Evolutionary conservation across 2,797 vertebrate species (phyloP).

Genomic region (Manis crassicaudata): DNA sequence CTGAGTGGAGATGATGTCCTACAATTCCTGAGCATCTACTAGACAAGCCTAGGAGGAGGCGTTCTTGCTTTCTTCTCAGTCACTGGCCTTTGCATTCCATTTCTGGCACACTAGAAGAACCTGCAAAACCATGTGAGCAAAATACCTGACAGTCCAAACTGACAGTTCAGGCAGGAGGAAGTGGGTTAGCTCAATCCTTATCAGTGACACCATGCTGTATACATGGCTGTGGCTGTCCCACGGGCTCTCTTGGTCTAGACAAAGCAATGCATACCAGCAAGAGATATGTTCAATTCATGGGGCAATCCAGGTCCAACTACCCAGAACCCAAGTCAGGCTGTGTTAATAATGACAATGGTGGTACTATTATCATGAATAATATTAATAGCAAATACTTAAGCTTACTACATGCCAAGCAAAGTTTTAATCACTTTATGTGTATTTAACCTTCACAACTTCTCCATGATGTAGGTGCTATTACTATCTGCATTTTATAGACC

Average conservation of each 20-base stretch:
- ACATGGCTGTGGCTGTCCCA: fast-evolving
- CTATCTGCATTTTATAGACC: background rate
- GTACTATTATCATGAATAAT: background rate
- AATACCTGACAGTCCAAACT: background rate
- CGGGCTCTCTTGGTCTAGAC: background rate
- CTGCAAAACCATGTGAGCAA: background rate
- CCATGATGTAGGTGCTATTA: background rate
- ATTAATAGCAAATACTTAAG: background rate
- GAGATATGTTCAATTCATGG: background rate
- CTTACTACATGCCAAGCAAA: background rate
- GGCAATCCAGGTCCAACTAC: background rate
- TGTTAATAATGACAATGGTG: background rate
- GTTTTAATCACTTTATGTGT: background rate
- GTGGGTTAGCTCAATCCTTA: background rate
- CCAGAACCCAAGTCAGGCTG: background rate
- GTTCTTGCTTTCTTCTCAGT: background rate
- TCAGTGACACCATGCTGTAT: background rate
- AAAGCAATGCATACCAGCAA: background rate
- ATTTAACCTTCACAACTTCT: background rate
- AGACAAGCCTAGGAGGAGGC: background rate
- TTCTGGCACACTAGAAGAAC: constrained; percentile 6
- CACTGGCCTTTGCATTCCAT: background rate
- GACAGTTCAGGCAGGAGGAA: background rate
- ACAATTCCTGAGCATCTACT: background rate
- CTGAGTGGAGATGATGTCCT: background rate